These are phyloP conservation scores for Leptinotarsa lineolata DNA, from an alignment of 1,140 invertebrate species.

Conservation along the genomic window DNA sequence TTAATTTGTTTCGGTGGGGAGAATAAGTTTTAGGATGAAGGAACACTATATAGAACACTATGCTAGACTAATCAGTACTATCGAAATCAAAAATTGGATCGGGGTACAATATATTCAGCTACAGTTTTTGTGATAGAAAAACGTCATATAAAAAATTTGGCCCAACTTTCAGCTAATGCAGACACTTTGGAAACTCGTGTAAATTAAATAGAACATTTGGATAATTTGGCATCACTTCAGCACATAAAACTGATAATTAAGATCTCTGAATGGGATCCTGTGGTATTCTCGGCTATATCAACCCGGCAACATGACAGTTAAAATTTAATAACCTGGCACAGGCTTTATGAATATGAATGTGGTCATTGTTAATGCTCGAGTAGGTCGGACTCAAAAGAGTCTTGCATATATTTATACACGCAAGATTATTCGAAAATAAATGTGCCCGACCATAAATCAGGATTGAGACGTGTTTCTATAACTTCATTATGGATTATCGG, in stretches of 20 bases:
- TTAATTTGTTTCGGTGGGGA: no score
- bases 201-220: neutral
- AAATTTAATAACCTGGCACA: neutral
- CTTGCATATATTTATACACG: neutral
- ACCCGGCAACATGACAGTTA: neutral
- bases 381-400: neutral
- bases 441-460: neutral
- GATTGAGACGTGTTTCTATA: neutral
- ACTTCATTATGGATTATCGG: neutral
- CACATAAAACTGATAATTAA: conserved; percentile 3
- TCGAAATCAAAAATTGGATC: no score
- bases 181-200: neutral
- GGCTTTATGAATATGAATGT: conserved; percentile 2
- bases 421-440: neutral
- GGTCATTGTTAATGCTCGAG: neutral
- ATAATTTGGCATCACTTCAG: conserved; percentile 5
- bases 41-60: no score
- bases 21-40: no score
- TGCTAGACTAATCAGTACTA: no score
- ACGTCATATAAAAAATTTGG: no score
- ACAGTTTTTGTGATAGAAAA: no score
- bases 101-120: no score
- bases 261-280: conserved; percentile 5
- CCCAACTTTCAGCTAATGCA: neutral
- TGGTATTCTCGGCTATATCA: neutral